phyloP scores from a whole-genome alignment of 92 coral and sea anemone genomes.

The Metridium senile region DNA sequence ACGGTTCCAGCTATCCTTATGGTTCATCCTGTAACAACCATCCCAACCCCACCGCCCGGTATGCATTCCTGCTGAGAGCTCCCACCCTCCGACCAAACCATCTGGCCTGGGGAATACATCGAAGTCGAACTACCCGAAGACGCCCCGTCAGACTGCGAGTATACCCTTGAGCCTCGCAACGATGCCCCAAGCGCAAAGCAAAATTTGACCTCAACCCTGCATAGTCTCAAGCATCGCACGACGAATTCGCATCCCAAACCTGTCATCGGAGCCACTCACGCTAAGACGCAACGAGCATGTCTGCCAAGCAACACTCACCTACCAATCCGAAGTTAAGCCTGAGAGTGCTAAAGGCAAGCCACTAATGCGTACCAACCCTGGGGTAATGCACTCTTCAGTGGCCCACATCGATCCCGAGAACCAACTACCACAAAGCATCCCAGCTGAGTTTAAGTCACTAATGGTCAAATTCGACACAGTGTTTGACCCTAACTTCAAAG shows the following conservation, averaged over 20 bases:
- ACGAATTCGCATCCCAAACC: conserved; percentile 57
- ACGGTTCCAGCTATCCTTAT: conserved; percentile 38
- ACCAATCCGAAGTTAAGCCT: conserved; percentile 16
- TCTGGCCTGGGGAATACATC: conserved; percentile 65
- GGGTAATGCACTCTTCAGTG: not conserved
- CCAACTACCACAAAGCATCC: too few species aligned
- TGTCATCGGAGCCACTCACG: conserved; percentile 41
- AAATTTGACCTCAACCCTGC: conserved; percentile 39
- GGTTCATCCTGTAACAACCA: conserved; percentile 26
- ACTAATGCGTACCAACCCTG: not conserved
- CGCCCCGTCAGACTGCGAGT: conserved; percentile 44
- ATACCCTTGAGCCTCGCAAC: conserved; percentile 56
- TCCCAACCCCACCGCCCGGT: conserved; percentile 34
- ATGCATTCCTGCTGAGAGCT: conserved; percentile 56
- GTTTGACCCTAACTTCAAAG: too few species aligned
- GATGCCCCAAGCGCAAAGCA: conserved; percentile 43
- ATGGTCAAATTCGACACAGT: not conserved
- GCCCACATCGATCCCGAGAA: conserved; percentile 9
- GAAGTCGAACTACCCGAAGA: conserved; percentile 59
- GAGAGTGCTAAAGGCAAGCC: too few species aligned
- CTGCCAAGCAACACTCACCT: conserved; percentile 51
- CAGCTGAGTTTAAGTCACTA: not conserved
- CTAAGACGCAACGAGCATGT: conserved; percentile 61
- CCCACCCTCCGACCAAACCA: conserved; percentile 41
- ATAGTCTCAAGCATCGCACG: conserved; percentile 46